Evolutionary conservation across 2,888 invertebrate genomes (phyloP).

Genomic region (Dascillus cervinus): DNA sequence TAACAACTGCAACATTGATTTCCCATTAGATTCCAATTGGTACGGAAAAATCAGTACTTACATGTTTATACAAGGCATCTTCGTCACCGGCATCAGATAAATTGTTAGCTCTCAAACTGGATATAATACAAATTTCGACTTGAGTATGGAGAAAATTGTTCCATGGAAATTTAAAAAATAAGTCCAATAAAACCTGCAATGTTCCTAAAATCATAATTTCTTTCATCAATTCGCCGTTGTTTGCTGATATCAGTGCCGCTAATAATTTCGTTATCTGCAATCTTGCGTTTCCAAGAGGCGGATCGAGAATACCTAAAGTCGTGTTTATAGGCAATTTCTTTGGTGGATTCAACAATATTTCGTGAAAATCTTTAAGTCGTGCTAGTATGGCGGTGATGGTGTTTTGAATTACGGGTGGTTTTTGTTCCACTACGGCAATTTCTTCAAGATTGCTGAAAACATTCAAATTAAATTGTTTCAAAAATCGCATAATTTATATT

Average conservation of each 20-base stretch:
- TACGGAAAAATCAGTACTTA: conserved; percentile 31
- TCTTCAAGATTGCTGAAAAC: conserved; percentile 38
- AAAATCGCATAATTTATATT: conserved; percentile 14
- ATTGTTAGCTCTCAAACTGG: conserved; percentile 51
- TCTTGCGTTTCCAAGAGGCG: conserved; percentile 72
- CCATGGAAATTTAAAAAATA: conserved; percentile 85
- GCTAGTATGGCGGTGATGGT: conserved; percentile 57
- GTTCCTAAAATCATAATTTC: conserved; percentile 52
- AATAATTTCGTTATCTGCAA: conserved; percentile 74
- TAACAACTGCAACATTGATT: conserved; percentile 36
- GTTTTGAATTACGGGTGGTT: conserved; percentile 53
- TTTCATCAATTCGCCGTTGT: conserved; percentile 62
- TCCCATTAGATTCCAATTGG: conserved; percentile 13
- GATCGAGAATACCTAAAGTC: conserved; percentile 61
- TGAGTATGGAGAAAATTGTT: conserved; percentile 95
- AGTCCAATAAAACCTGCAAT: conserved; percentile 62
- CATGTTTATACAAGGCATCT: conserved; percentile 49
- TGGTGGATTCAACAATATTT: conserved; percentile 62
- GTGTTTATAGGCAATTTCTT: conserved; percentile 61
- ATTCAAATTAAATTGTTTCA: conserved; percentile 3
- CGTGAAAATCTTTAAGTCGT: conserved; percentile 62
- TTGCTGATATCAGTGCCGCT: conserved; percentile 65
- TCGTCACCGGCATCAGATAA: conserved; percentile 30
- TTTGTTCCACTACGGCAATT: conserved; percentile 48
- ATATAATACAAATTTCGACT: conserved; percentile 69